These are phyloP conservation scores for Lucilia cuprina DNA, from an alignment of 1,140 invertebrate genomes.

Conservation along the genomic window DNA sequence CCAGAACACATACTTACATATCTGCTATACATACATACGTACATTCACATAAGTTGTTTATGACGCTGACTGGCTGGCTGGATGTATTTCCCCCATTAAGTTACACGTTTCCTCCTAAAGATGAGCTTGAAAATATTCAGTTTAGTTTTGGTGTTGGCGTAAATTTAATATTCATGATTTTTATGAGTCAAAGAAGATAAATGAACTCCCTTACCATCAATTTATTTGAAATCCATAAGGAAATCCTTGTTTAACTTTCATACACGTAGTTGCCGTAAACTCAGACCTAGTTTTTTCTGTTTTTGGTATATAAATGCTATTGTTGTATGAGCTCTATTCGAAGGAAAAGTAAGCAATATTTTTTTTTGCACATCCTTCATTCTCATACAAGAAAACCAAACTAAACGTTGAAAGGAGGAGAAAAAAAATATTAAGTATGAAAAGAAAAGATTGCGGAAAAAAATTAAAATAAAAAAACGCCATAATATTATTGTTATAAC, in stretches of 20 bases:
- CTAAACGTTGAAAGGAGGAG: background rate
- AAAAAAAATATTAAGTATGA: constrained; percentile 10
- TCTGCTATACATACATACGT: too few species aligned
- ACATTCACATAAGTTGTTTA: too few species aligned
- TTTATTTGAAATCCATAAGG: constrained; percentile 29
- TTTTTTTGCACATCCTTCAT: too few species aligned
- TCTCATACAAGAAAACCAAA: background rate
- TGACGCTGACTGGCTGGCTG: background rate
- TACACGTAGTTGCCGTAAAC: background rate
- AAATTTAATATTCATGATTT: constrained; percentile 61
- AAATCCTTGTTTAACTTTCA: background rate
- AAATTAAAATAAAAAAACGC: background rate
- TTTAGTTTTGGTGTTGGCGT: constrained; percentile 1
- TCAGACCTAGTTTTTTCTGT: too few species aligned
- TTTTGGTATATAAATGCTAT: too few species aligned
- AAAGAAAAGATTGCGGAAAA: background rate
- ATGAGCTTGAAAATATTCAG: background rate
- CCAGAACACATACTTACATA: too few species aligned
- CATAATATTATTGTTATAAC: constrained; percentile 26
- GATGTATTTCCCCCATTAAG: background rate
- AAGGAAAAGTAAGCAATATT: background rate
- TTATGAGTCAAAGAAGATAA: constrained; percentile 61
- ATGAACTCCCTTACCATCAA: constrained; percentile 42
- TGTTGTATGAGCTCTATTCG: too few species aligned
- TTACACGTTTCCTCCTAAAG: background rate